Percentiles rank a stretch among this genome's conserved stretches.
phyloP scores from a whole-genome alignment of 2,888 invertebrate species.

The Panorpa germanica region DNA sequence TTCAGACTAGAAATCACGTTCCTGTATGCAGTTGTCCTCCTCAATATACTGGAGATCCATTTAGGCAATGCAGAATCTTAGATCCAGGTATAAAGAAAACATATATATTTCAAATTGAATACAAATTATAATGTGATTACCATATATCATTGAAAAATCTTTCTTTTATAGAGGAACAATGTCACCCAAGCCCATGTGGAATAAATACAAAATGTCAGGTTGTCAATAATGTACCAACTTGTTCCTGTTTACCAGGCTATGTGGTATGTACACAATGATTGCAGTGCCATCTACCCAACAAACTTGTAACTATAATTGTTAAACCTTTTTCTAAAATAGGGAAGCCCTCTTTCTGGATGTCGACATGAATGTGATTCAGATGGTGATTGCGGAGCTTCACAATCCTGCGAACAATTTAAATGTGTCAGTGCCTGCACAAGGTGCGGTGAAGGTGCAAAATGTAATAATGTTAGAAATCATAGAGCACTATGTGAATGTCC shows the following conservation, averaged over 20 bases:
- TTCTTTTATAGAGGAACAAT: conserved; percentile 48
- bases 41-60: conserved; percentile 65
- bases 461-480: conserved; percentile 54
- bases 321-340: conserved; percentile 22
- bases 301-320: not conserved
- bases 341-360: conserved; percentile 59
- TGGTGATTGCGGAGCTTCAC: conserved; percentile 46
- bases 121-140: not conserved
- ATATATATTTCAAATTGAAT: conserved; percentile 4
- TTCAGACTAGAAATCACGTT: conserved; percentile 45
- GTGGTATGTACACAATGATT: conserved; percentile 21
- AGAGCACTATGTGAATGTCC: conserved; percentile 64
- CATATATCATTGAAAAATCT: conserved; percentile 4
- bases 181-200: conserved; percentile 69
- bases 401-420: conserved; percentile 54
- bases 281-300: conserved; percentile 1
- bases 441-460: conserved; percentile 64
- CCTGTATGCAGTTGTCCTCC: conserved; percentile 62
- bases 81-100: conserved; percentile 42
- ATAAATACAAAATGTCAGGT: conserved; percentile 65
- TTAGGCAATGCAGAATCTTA: conserved; percentile 45
- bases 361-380: conserved; percentile 69
- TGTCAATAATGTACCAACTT: conserved; percentile 53
- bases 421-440: conserved; percentile 58
- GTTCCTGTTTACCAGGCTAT: conserved; percentile 58